These are phyloP conservation scores for Leptinotarsa tumamoca DNA, from an alignment of 2,888 invertebrate species.

Conservation along the genomic window DNA sequence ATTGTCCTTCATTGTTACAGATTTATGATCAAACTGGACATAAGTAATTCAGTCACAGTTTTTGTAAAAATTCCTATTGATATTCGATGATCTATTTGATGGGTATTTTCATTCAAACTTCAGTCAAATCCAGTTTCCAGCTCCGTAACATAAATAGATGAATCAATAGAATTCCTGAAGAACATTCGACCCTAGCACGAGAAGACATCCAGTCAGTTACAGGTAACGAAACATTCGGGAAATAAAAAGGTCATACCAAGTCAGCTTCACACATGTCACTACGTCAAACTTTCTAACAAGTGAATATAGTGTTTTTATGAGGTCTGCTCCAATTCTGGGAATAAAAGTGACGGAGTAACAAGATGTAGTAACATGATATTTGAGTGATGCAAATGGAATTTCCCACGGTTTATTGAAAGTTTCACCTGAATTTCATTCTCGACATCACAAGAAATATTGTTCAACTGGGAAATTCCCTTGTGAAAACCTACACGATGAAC, in stretches of 20 bases:
- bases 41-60: too few species aligned
- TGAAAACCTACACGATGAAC: not conserved
- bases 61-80: too few species aligned
- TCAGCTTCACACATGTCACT: not conserved
- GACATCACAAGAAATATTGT: constrained; percentile 3
- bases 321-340: not conserved
- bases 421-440: not conserved
- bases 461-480: not conserved
- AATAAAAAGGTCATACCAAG: not conserved
- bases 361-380: not conserved
- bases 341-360: not conserved
- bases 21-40: too few species aligned
- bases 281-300: constrained; percentile 1
- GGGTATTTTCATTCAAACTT: not conserved
- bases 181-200: not conserved
- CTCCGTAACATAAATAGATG: not conserved
- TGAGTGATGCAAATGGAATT: constrained; percentile 8
- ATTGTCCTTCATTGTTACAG: too few species aligned
- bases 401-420: not conserved
- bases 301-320: not conserved
- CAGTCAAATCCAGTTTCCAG: not conserved
- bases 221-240: not conserved
- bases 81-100: too few species aligned
- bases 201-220: not conserved
- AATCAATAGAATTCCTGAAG: not conserved